Evolutionary conservation across 2,113 vertebrate species (phyloP), one percentile per base, ranked within the genome.

Genomic region (Clupea harengus): DNA sequence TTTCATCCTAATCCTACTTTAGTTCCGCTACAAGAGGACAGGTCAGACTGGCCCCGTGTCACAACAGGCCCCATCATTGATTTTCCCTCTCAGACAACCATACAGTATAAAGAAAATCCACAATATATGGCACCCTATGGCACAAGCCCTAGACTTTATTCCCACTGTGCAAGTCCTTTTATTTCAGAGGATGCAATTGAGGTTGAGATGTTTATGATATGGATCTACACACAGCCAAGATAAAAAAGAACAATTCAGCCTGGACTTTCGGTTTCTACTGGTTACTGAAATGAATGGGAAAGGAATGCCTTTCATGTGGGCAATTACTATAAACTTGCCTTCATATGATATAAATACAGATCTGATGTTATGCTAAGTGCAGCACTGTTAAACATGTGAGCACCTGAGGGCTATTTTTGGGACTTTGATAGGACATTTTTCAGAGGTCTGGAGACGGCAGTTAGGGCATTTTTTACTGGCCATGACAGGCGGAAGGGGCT

Each of bases 371-470:
- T 82, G 52, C 83, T 83, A 86, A 88, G 82, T 45, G 54, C 49
- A 78, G 72, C 80, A 13, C 1, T 0, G 28, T 88, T 86, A 90
- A 90, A 89, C 85, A 88, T 64, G 81, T 81, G 85, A 90, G 85
- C 92, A 91, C 90, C 90, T 92, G 85, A 94, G 89, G 86, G 82
- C 46, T 83, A 90, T 91, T 92, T 88, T 86, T 91, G 91, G 90
- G 89, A 85, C 89, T 94, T 88, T 93, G 93, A 94, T 94, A 88
- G 92, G 91, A 93, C 92, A 88, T 89, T 92, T 91, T 52, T n/a
- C 5, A 78, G 72, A 32, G 32, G 28, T 13, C 28, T 39, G 72
- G 72, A 13, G 72, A 32, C 11, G 32, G 32, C 5, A 28, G 32
- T 44, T 78, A 15, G 32, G 32, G 32, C 32, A 39, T 32, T 72